Evolutionary conservation across 2,888 invertebrate genomes (phyloP).

Genomic region (Stratiomys singularior): DNA sequence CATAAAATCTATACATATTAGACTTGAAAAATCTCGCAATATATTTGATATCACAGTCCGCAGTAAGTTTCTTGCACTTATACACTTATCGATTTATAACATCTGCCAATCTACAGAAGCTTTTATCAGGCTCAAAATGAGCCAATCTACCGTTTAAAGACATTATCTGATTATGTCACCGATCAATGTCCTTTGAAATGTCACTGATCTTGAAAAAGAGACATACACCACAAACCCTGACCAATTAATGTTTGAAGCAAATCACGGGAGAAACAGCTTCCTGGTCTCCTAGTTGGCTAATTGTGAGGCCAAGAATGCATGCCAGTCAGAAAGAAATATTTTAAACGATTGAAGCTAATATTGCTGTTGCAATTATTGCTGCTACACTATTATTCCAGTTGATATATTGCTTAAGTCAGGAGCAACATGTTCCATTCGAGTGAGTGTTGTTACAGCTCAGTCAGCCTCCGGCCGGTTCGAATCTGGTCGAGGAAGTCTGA

Average conservation of each 20-base stretch:
- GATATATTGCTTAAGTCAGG: constrained; percentile 27
- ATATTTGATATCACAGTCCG: too few species aligned
- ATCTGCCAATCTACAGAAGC: too few species aligned
- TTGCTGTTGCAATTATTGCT: not conserved
- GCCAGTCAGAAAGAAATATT: constrained; percentile 25
- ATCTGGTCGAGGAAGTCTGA: constrained; percentile 25
- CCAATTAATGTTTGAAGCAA: not conserved
- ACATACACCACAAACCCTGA: not conserved
- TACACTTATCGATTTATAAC: too few species aligned
- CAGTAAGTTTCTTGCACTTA: too few species aligned
- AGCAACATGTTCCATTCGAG: not conserved
- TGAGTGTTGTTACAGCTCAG: constrained; percentile 1
- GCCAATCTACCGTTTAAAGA: too few species aligned
- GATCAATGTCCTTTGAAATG: not conserved
- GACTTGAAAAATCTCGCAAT: too few species aligned
- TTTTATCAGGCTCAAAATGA: too few species aligned
- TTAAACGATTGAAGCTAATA: constrained; percentile 33
- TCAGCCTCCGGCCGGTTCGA: constrained; percentile 5
- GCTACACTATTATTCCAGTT: not conserved
- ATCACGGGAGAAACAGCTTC: not conserved
- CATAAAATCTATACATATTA: too few species aligned
- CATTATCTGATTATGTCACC: too few species aligned
- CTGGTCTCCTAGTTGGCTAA: constrained; percentile 12
- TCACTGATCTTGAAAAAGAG: not conserved
- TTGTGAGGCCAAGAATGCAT: constrained; percentile 19